Percentiles rank a stretch among this genome's conserved stretches.
These are phyloP conservation scores for Eudyptes chrysolophus DNA, from an alignment of 2,113 vertebrate genomes.

Conservation along the genomic window DNA sequence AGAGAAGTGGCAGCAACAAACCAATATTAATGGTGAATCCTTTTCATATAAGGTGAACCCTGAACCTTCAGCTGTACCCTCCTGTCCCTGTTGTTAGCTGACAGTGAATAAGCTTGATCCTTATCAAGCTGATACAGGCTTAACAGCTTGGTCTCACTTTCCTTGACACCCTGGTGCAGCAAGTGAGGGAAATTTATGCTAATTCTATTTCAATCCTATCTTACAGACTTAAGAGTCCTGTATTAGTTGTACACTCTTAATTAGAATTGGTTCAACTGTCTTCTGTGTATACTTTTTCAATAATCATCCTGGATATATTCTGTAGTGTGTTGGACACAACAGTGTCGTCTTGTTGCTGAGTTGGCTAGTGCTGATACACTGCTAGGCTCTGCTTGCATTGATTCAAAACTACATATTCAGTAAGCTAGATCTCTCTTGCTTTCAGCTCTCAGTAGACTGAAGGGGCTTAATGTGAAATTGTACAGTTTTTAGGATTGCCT, in stretches of 20 bases:
- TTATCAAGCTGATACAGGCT: not conserved
- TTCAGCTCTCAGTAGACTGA: not conserved
- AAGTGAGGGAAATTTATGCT: not conserved
- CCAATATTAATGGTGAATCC: not conserved
- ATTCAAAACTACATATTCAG: not conserved
- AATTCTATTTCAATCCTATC: not conserved
- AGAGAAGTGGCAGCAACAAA: not conserved
- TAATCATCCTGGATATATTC: not conserved
- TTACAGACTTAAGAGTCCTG: not conserved
- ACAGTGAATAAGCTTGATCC: constrained; percentile 6
- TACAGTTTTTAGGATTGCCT: not conserved
- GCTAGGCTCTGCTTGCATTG: not conserved
- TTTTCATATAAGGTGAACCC: not conserved
- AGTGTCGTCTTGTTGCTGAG: not conserved
- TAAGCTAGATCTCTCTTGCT: not conserved
- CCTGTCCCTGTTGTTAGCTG: not conserved
- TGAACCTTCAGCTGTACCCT: not conserved
- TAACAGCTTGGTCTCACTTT: constrained; percentile 22
- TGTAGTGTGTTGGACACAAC: not conserved
- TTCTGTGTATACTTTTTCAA: not conserved
- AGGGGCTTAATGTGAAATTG: not conserved
- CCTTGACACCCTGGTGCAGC: not conserved
- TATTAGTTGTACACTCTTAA: not conserved
- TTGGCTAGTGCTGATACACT: not conserved
- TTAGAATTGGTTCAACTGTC: not conserved